phyloP scores from a whole-genome alignment of 2,113 vertebrate genomes.

The Copsychus sechellarum region DNA sequence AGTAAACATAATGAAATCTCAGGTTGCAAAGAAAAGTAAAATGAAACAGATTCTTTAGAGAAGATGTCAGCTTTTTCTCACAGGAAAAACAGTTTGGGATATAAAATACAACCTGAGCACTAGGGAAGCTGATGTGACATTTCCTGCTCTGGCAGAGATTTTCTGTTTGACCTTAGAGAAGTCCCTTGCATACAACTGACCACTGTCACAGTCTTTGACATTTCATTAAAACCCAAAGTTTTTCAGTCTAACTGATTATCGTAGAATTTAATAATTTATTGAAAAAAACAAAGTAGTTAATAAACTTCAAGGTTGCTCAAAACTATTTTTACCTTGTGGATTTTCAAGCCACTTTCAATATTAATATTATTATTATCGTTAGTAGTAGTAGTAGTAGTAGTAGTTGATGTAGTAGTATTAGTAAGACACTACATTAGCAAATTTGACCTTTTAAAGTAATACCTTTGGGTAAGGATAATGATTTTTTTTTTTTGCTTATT shows the following conservation, averaged over 20 bases:
- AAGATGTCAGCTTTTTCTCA: conserved; percentile 46
- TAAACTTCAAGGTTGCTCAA: background rate
- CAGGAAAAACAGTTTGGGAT: conserved; percentile 14
- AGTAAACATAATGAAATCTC: conserved; percentile 25
- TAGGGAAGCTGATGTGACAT: background rate
- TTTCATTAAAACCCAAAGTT: background rate
- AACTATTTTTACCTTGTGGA: background rate
- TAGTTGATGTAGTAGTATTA: background rate
- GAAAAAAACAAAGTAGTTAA: background rate
- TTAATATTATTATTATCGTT: background rate
- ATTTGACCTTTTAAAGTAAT: background rate
- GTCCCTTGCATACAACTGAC: background rate
- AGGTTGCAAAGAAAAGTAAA: conserved; percentile 27
- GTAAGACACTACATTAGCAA: background rate
- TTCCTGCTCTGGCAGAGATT: background rate
- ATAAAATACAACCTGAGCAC: conserved; percentile 12
- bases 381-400: background rate
- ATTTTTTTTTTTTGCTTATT: background rate
- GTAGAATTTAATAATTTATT: background rate
- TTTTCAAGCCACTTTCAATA: background rate
- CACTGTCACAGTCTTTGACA: background rate
- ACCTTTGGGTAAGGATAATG: background rate
- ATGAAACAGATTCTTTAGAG: conserved; percentile 1
- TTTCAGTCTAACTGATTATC: background rate
- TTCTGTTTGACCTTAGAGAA: background rate